phyloP scores from a whole-genome alignment of 1,140 invertebrate species.

The Heliconius hewitsoni region DNA sequence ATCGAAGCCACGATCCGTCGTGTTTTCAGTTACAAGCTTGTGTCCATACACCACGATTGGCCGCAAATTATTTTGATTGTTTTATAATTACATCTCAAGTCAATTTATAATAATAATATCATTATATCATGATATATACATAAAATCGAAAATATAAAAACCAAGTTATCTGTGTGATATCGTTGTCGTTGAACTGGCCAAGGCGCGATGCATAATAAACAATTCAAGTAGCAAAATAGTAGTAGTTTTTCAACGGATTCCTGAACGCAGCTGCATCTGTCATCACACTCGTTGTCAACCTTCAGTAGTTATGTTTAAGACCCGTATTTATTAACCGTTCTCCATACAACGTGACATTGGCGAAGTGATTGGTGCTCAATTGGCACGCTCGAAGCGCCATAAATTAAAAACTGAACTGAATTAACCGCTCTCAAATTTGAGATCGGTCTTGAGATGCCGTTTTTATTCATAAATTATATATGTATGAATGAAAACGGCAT shows the following conservation, averaged over 20 bases:
- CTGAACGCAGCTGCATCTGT: constrained; percentile 71
- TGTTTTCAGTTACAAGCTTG: no score
- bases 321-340: no score
- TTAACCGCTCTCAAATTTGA: no score
- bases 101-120: neutral
- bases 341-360: no score
- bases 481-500: no score
- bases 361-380: no score
- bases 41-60: no score
- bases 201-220: constrained; percentile 57
- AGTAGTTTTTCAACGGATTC: constrained; percentile 74
- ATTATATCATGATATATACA: neutral
- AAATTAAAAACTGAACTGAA: no score
- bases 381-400: no score
- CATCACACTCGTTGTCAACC: constrained; percentile 40
- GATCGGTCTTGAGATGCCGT: no score
- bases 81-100: neutral
- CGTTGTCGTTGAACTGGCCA: constrained; percentile 22
- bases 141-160: neutral
- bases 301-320: constrained; percentile 48
- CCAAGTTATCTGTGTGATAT: neutral
- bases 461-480: no score
- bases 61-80: neutral
- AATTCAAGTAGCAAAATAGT: constrained; percentile 53
- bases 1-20: no score